A percentile compares a stretch with the other conserved stretches of the same genome.
phyloP scores from a whole-genome alignment of 2,113 vertebrate species.

The Bettongia penicillata region DNA sequence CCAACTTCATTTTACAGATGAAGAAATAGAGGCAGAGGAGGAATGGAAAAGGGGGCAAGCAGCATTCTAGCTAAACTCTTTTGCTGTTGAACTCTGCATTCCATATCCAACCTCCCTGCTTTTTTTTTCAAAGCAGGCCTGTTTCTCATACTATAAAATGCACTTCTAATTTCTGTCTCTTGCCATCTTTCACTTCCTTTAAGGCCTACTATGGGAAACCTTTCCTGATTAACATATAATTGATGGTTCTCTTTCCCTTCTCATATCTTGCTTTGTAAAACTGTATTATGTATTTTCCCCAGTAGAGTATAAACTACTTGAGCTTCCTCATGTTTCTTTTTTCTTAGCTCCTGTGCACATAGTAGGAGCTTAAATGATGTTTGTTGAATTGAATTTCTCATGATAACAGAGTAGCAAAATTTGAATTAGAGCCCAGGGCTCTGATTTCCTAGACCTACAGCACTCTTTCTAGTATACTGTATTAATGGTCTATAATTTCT shows the following conservation, averaged over 20 bases:
- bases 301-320: not conserved
- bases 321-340: not conserved
- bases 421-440: not conserved
- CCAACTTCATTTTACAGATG: not conserved
- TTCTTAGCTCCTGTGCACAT: not conserved
- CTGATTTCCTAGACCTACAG: not conserved
- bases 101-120: not conserved
- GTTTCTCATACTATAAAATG: not conserved
- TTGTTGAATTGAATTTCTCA: not conserved
- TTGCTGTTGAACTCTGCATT: not conserved
- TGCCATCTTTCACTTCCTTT: not conserved
- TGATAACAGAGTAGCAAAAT: not conserved
- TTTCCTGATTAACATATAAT: not conserved
- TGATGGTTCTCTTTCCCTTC: not conserved
- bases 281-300: not conserved
- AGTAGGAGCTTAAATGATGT: not conserved
- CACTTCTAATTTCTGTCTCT: not conserved
- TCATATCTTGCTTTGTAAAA: not conserved
- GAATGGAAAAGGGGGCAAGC: not conserved
- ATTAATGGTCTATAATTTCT: not conserved
- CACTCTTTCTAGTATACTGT: slow-evolving; percentile 3
- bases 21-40: slow-evolving; percentile 23
- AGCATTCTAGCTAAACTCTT: not conserved
- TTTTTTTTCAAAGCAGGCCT: not conserved
- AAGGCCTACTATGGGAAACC: not conserved